Evolutionary conservation across 2,113 vertebrate species (phyloP).

Genomic region (Gallinago undulata): DNA sequence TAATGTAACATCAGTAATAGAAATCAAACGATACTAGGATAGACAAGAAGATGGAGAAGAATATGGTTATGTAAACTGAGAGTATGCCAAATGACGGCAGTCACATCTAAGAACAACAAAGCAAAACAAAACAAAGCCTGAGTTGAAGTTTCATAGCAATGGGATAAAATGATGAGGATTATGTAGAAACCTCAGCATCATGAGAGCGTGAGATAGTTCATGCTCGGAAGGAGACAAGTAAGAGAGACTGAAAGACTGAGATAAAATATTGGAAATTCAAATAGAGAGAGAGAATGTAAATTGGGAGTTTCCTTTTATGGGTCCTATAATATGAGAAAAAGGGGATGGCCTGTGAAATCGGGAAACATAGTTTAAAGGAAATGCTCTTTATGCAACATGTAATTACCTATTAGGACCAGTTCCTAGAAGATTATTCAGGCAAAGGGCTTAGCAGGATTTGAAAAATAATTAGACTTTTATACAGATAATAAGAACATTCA

Average conservation of each 20-base stretch:
- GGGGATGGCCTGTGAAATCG: background rate
- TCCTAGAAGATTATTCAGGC: background rate
- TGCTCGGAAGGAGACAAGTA: background rate
- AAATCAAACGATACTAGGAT: background rate
- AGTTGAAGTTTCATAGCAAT: accelerated
- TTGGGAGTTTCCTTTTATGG: background rate
- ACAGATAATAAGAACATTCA: background rate
- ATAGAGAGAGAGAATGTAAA: background rate
- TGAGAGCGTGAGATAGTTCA: background rate
- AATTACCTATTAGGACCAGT: background rate
- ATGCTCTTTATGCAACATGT: background rate
- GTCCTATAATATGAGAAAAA: background rate
- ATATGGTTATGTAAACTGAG: background rate
- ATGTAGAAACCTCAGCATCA: background rate
- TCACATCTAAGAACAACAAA: slow-evolving; percentile 1
- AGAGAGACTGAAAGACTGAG: background rate
- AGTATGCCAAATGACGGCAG: background rate
- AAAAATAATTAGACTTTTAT: background rate
- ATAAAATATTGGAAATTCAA: background rate
- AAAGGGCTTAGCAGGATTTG: background rate
- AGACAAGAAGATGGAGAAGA: background rate
- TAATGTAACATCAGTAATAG: background rate
- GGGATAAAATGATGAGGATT: background rate
- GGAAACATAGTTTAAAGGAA: background rate
- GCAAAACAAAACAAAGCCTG: background rate